phyloP scores from a whole-genome alignment of 2,797 vertebrate species.

The Smutsia temminckii region DNA sequence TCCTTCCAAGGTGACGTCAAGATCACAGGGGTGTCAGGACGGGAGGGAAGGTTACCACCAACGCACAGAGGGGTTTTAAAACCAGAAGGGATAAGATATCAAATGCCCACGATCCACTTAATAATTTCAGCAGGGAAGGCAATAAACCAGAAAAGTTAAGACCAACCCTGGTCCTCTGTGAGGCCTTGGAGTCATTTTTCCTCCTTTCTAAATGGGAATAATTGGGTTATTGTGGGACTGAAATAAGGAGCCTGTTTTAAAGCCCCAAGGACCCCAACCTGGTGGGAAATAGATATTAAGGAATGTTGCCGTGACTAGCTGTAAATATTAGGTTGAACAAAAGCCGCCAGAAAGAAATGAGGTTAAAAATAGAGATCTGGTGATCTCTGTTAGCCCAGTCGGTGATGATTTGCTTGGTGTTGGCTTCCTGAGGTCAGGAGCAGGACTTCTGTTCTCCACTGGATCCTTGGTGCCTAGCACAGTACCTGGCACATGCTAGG shows the following conservation, averaged over 20 bases:
- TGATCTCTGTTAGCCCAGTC: neutral
- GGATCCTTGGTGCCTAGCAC: neutral
- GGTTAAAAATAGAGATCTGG: neutral
- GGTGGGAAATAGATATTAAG: neutral
- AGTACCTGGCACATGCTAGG: neutral
- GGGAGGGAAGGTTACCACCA: neutral
- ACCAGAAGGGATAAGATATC: neutral
- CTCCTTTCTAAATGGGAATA: neutral
- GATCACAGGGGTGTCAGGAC: neutral
- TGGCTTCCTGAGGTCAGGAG: neutral
- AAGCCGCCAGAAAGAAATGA: constrained; percentile 5
- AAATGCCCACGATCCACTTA: neutral
- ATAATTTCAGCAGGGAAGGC: neutral
- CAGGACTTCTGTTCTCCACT: neutral
- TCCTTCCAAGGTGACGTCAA: neutral
- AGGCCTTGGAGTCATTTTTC: neutral
- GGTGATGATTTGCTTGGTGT: neutral
- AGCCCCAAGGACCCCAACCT: neutral
- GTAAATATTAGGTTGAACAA: neutral
- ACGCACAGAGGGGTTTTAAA: neutral
- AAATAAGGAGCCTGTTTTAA: constrained; percentile 30
- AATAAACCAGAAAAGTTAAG: neutral
- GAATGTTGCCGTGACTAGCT: neutral
- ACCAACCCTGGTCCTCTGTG: neutral
- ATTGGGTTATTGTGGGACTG: neutral